Conservation (phyloP, 1,140 invertebrate genomes). For the Ectropis grisescens region DNA sequence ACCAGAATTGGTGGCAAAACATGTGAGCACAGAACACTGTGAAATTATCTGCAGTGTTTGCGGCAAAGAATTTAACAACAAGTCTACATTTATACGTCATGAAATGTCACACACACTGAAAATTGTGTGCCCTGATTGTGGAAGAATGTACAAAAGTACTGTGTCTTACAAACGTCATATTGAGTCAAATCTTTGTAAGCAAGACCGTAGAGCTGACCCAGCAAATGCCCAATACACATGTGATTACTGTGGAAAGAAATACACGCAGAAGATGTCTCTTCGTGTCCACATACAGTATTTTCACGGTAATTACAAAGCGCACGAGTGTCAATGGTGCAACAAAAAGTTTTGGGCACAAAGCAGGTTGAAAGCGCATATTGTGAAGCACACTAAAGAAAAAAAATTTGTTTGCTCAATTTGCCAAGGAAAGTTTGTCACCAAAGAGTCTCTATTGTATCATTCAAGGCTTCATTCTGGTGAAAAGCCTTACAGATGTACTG, state of each 20-base stretch:
- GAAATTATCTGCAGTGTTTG: conserved; percentile 39
- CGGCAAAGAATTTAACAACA: conserved; percentile 42
- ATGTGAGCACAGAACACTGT: conserved; percentile 37
- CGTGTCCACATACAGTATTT: conserved; percentile 54
- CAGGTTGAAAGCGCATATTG: conserved; percentile 50
- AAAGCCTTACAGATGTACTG: conserved; percentile 53
- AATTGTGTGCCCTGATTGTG: conserved; percentile 42
- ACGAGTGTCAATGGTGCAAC: conserved; percentile 48
- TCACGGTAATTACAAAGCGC: conserved; percentile 39
- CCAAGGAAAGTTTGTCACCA: conserved; percentile 50
- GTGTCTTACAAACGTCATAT: conserved; percentile 47
- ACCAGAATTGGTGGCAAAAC: conserved; percentile 25
- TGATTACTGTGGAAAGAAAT: conserved; percentile 55
- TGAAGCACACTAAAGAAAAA: conserved; percentile 61
- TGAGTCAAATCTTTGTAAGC: conserved; percentile 42
- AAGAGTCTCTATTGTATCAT: conserved; percentile 54
- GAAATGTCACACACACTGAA: conserved; percentile 33
- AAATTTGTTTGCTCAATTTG: conserved; percentile 52
- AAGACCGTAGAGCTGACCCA: conserved; percentile 30
- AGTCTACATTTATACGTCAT: conserved; percentile 43
- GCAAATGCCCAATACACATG: conserved; percentile 41
- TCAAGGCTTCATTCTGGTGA: conserved; percentile 63
- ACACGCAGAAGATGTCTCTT: conserved; percentile 47
- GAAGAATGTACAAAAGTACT: conserved; percentile 45
- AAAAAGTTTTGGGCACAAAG: conserved; percentile 51